A percentile compares a stretch with the other conserved stretches of the same genome.
These are phyloP conservation scores for Anticlea derivata DNA, from an alignment of 2,888 invertebrate genomes.

Conservation along the genomic window DNA sequence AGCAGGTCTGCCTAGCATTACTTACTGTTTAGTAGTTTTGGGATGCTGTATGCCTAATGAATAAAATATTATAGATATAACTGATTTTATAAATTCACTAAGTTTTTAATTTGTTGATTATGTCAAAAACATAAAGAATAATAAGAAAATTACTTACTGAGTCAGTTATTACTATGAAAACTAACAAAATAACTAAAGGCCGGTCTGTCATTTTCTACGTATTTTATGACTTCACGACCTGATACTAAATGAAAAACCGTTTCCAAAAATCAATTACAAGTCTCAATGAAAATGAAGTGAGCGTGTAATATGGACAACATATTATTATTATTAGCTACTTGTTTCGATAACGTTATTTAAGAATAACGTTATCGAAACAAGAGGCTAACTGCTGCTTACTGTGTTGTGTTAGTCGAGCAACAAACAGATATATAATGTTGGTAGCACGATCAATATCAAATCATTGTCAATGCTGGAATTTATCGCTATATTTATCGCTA, in stretches of 20 bases:
- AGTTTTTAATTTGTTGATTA: too few relatives aligned
- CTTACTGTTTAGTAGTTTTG: constrained; percentile 11
- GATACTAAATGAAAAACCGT: constrained; percentile 34
- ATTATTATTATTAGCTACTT: constrained; percentile 32
- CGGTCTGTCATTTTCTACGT: constrained; percentile 33
- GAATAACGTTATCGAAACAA: too few relatives aligned
- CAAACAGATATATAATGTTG: too few relatives aligned
- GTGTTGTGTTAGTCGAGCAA: too few relatives aligned
- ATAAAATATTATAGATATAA: not conserved
- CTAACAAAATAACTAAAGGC: constrained; percentile 26
- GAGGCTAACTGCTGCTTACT: too few relatives aligned
- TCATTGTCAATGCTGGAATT: too few relatives aligned
- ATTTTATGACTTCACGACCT: constrained; percentile 6
- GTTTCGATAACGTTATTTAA: constrained; percentile 1
- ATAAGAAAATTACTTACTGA: constrained; percentile 34
- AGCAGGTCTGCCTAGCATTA: too few relatives aligned
- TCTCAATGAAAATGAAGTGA: constrained; percentile 55
- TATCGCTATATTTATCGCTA: too few relatives aligned
- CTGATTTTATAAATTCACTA: not conserved
- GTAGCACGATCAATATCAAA: too few relatives aligned
- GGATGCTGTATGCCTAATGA: constrained; percentile 4
- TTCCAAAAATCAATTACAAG: constrained; percentile 47
- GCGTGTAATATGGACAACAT: constrained; percentile 53
- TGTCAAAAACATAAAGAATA: too few relatives aligned
- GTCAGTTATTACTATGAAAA: constrained; percentile 28